Percentiles rank a stretch among this genome's conserved stretches.
phyloP scores from a whole-genome alignment of 2,888 invertebrate genomes.

The Muschampia plurimacula region DNA sequence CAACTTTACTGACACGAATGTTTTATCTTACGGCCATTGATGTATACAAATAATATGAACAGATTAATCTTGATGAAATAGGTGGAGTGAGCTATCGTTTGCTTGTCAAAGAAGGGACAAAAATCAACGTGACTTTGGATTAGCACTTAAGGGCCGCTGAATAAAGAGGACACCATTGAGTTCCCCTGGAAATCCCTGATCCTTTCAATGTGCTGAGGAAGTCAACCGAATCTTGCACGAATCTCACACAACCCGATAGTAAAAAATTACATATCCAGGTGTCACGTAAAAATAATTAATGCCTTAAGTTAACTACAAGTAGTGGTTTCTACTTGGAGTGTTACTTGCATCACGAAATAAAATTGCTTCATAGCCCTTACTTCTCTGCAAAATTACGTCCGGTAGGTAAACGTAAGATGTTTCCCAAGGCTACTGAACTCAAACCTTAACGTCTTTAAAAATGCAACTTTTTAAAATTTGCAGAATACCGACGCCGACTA shows the following conservation, averaged over 20 bases:
- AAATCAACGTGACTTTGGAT: too few relatives aligned
- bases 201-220: too few relatives aligned
- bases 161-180: too few relatives aligned
- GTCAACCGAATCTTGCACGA: not conserved
- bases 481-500: conserved; percentile 16
- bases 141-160: too few relatives aligned
- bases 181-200: too few relatives aligned
- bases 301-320: not conserved
- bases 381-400: conserved; percentile 1
- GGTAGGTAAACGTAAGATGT: not conserved
- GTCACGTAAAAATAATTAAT: not conserved
- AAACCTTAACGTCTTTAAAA: conserved; percentile 39
- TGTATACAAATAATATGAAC: conserved; percentile 4
- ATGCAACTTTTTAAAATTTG: conserved; percentile 37
- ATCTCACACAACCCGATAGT: not conserved
- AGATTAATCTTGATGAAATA: not conserved
- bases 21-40: conserved; percentile 10
- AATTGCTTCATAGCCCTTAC: not conserved
- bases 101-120: too few relatives aligned
- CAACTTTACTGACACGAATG: conserved; percentile 11
- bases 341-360: not conserved
- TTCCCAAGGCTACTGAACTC: conserved; percentile 23
- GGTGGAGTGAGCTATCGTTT: not conserved
- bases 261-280: too few relatives aligned
- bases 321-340: not conserved